Evolutionary conservation across 1,140 invertebrate species (phyloP).

Genomic region (Bilobella aurantiaca): DNA sequence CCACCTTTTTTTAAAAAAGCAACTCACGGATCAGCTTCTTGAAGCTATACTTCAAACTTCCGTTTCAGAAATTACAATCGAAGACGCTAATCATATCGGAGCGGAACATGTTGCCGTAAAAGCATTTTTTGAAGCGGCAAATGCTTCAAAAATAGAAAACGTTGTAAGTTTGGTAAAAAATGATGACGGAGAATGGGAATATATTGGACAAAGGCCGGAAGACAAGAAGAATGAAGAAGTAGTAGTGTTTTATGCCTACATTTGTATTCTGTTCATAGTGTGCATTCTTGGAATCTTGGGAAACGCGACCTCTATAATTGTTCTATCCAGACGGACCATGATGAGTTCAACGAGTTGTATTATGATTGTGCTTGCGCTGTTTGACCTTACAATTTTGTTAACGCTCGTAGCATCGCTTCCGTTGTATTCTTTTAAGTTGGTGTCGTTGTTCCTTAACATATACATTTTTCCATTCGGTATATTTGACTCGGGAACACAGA

Average conservation of each 20-base stretch:
- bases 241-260: background rate
- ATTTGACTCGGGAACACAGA: background rate
- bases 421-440: background rate
- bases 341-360: slow-evolving; percentile 1
- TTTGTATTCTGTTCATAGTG: background rate
- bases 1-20: background rate
- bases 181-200: background rate
- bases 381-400: background rate
- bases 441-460: background rate
- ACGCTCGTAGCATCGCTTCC: background rate
- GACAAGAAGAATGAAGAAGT: background rate
- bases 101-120: no score
- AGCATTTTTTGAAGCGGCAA: no score
- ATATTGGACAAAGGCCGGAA: background rate
- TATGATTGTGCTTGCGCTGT: background rate
- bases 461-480: background rate
- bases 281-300: background rate
- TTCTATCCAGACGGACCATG: background rate
- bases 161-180: background rate
- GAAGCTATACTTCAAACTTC: background rate
- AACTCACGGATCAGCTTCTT: background rate
- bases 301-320: background rate
- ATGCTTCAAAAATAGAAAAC: no score
- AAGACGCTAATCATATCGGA: background rate
- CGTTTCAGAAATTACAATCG: background rate